Conservation (phyloP, 2,888 invertebrate genomes). For the Lottia gigantea region DNA sequence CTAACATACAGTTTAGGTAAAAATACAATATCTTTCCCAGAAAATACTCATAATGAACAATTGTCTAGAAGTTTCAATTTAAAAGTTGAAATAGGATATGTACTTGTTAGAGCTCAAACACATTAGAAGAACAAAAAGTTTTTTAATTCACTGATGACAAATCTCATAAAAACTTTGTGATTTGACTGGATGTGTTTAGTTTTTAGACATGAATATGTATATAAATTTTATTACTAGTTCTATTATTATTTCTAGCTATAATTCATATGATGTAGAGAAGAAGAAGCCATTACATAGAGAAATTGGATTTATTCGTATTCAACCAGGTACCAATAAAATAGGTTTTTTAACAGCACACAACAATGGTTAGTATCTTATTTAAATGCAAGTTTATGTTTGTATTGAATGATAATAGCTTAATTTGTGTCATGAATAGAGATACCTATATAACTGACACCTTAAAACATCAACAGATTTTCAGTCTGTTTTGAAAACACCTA, state of each 20-base stretch:
- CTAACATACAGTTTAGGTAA: constrained; percentile 59
- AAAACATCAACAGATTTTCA: too few species aligned
- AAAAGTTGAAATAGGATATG: too few species aligned
- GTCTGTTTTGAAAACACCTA: too few species aligned
- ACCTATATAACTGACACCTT: too few species aligned
- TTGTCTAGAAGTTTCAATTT: neutral
- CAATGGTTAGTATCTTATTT: constrained; percentile 41
- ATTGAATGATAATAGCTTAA: neutral
- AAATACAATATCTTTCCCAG: too few species aligned
- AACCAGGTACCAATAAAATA: constrained; percentile 50
- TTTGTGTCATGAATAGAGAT: too few species aligned
- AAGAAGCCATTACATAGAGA: constrained; percentile 58
- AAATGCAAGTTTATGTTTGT: neutral
- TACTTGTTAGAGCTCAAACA: neutral
- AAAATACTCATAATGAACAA: constrained; percentile 1
- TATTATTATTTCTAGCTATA: constrained; percentile 45
- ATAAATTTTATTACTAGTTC: too few species aligned
- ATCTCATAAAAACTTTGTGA: too few species aligned
- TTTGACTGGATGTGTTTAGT: too few species aligned
- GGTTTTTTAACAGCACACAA: constrained; percentile 56
- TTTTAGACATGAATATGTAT: too few species aligned
- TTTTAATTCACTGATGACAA: too few species aligned
- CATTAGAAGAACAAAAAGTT: too few species aligned
- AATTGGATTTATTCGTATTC: constrained; percentile 55
- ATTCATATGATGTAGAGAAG: constrained; percentile 44